These are phyloP conservation scores for Epinotia bilunana DNA, from an alignment of 2,888 invertebrate species.

Conservation along the genomic window DNA sequence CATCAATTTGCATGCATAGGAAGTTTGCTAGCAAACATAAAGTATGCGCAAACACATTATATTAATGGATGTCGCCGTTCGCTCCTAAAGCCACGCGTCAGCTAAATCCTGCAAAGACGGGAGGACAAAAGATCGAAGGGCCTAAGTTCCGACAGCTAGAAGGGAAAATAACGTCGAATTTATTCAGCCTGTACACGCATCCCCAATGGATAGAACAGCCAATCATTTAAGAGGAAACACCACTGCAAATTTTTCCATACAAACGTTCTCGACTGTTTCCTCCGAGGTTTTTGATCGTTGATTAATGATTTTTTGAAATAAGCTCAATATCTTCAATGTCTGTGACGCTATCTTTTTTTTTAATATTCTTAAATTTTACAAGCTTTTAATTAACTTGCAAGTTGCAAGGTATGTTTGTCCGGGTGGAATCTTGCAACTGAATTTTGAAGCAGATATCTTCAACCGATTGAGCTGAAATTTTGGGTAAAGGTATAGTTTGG, in stretches of 20 bases:
- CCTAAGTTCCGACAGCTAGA: constrained; percentile 8
- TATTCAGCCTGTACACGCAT: neutral
- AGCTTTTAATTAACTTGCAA: neutral
- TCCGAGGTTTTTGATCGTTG: no score
- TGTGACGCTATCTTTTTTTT: no score
- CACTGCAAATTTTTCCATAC: no score
- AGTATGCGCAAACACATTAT: constrained; percentile 18
- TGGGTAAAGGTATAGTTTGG: no score
- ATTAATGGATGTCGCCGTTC: neutral
- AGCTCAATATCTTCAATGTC: no score
- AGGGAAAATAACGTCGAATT: constrained; percentile 5
- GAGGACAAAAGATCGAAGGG: constrained; percentile 6
- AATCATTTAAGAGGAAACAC: neutral
- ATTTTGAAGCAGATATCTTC: no score
- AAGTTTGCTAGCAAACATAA: constrained; percentile 9
- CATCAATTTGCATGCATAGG: constrained; percentile 16
- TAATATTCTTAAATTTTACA: no score
- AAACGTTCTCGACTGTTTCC: no score
- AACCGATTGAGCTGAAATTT: no score
- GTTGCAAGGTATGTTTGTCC: no score
- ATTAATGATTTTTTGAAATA: no score
- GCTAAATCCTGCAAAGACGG: neutral
- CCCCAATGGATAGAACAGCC: neutral
- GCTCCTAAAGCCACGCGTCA: constrained; percentile 10
- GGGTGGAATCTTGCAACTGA: no score